These are phyloP conservation scores for Fregata magnificens DNA, from an alignment of 2,113 vertebrate genomes.

Conservation along the genomic window DNA sequence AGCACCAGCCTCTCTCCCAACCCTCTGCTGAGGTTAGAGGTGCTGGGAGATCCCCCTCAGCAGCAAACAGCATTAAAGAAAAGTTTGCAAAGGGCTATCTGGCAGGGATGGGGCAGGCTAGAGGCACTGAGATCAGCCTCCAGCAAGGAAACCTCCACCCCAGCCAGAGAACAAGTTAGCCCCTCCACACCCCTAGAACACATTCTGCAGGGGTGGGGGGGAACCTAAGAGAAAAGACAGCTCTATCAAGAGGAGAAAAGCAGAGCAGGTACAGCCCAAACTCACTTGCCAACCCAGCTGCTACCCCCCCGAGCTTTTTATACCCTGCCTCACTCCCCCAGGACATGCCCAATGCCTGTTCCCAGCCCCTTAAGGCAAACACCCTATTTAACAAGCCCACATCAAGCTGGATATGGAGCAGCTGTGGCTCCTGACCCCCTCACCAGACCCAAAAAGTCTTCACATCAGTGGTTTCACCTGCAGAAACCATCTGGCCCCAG, in stretches of 20 bases:
- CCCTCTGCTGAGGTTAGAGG: background rate
- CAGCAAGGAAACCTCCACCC: background rate
- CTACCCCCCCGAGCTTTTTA: background rate
- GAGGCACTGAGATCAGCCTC: background rate
- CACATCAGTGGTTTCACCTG: background rate
- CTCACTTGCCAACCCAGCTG: rapidly evolving
- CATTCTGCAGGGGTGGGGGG: background rate
- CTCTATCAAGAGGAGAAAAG: rapidly evolving
- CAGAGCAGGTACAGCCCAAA: rapidly evolving
- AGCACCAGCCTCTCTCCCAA: background rate
- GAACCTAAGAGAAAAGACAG: background rate
- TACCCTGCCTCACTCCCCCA: background rate
- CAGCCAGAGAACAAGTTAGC: background rate
- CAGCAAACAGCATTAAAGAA: background rate
- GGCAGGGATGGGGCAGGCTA: background rate
- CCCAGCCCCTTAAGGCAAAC: background rate
- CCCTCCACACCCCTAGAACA: background rate
- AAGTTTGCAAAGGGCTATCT: background rate
- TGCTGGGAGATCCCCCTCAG: background rate
- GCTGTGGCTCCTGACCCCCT: background rate
- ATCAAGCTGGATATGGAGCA: background rate
- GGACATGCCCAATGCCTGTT: rapidly evolving
- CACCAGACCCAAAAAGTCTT: background rate
- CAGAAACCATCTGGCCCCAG: background rate
- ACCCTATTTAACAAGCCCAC: background rate